Evolutionary conservation across 2,888 invertebrate genomes (phyloP).

Genomic region (Erebia palarica): DNA sequence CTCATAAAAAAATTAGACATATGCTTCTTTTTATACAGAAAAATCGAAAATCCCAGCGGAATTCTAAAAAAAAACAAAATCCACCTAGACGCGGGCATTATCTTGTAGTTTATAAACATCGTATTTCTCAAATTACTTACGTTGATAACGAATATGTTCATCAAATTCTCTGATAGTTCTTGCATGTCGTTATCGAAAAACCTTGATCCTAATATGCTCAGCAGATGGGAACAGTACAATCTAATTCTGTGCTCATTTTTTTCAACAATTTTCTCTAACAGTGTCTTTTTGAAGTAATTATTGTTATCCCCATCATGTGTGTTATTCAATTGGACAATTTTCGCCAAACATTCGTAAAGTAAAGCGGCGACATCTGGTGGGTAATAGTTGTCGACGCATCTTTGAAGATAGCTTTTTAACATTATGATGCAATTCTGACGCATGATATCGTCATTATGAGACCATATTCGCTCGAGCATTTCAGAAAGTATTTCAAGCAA

Average conservation of each 20-base stretch:
- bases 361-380: constrained; percentile 66
- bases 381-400: constrained; percentile 65
- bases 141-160: constrained; percentile 63
- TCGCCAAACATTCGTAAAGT: constrained; percentile 69
- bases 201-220: constrained; percentile 50
- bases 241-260: constrained; percentile 59
- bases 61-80: no score
- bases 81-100: no score
- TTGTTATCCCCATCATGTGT: constrained; percentile 50
- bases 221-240: constrained; percentile 65
- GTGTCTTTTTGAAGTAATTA: constrained; percentile 51
- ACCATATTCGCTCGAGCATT: constrained; percentile 63
- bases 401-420: constrained; percentile 66
- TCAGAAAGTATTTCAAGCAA: constrained; percentile 59
- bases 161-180: constrained; percentile 49
- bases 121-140: constrained; percentile 52
- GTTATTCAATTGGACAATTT: constrained; percentile 56
- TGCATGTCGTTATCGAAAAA: constrained; percentile 53
- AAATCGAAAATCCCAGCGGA: no score
- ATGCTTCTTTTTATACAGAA: no score
- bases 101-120: not conserved
- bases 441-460: constrained; percentile 51
- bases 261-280: constrained; percentile 59
- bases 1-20: no score
- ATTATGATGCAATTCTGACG: constrained; percentile 72